Conservation (phyloP, 2,113 vertebrate genomes). For the Siphamia tubifer region DNA sequence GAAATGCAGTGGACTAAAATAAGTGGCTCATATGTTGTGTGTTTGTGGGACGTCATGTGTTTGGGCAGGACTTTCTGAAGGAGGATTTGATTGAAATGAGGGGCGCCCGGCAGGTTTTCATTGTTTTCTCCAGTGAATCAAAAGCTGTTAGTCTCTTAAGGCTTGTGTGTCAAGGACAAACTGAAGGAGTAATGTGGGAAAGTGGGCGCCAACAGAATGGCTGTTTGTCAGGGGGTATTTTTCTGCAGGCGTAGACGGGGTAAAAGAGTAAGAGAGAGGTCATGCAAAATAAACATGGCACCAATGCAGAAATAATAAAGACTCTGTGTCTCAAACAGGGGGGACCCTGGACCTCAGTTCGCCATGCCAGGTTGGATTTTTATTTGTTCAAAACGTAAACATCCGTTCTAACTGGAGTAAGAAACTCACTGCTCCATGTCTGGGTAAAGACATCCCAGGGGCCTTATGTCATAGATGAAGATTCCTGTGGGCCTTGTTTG, state of each 20-base stretch:
- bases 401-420: slow-evolving; percentile 27
- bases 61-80: slow-evolving; percentile 35
- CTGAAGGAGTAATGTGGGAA: slow-evolving; percentile 74
- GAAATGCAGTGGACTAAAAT: slow-evolving; percentile 50
- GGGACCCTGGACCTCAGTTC: not conserved
- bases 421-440: slow-evolving; percentile 11
- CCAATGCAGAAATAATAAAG: slow-evolving; percentile 65
- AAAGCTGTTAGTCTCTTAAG: slow-evolving; percentile 62
- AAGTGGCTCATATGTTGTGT: slow-evolving; percentile 26
- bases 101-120: slow-evolving; percentile 39
- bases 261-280: slow-evolving; percentile 61
- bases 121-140: slow-evolving; percentile 68
- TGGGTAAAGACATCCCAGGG: slow-evolving; percentile 19
- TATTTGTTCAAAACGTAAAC: slow-evolving; percentile 39
- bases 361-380: slow-evolving; percentile 29
- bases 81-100: slow-evolving; percentile 59
- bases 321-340: slow-evolving; percentile 4
- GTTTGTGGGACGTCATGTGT: slow-evolving; percentile 34
- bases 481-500: slow-evolving; percentile 40
- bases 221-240: slow-evolving; percentile 53
- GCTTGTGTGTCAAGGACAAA: slow-evolving; percentile 53
- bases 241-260: slow-evolving; percentile 28
- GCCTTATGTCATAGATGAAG: slow-evolving; percentile 45
- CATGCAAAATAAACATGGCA: slow-evolving; percentile 66
- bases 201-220: slow-evolving; percentile 48